Evolutionary conservation across 2,888 invertebrate genomes (phyloP).

Genomic region (Drosophila kanekoi): DNA sequence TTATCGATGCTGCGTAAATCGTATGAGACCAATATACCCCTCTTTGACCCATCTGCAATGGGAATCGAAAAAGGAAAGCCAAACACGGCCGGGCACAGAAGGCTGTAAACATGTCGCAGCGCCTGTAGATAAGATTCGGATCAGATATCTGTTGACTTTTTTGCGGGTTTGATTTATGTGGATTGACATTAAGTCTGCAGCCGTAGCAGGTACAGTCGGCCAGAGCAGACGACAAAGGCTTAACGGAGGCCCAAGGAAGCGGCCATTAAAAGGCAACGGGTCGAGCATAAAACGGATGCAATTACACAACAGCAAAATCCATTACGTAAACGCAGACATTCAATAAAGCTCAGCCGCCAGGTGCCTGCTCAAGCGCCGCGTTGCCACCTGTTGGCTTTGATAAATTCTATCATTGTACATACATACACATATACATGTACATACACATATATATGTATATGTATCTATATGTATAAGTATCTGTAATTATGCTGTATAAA

Average conservation of each 20-base stretch:
- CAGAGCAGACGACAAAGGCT: conserved; percentile 26
- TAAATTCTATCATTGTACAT: neutral
- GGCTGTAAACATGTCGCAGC: conserved; percentile 39
- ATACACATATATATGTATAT: neutral
- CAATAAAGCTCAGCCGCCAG: conserved; percentile 57
- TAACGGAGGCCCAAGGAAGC: conserved; percentile 1
- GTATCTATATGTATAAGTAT: neutral
- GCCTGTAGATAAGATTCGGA: conserved; percentile 42
- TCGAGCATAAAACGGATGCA: conserved; percentile 60
- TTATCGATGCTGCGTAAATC: too few species aligned
- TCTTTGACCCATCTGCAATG: neutral
- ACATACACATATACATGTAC: neutral
- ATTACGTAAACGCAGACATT: conserved; percentile 56
- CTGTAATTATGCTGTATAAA: neutral
- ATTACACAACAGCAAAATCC: conserved; percentile 58
- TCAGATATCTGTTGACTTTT: conserved; percentile 20
- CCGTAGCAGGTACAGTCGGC: neutral
- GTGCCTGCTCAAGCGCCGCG: neutral
- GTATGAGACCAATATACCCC: too few species aligned
- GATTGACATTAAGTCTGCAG: conserved; percentile 30
- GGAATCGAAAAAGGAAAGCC: neutral
- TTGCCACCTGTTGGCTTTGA: conserved; percentile 60
- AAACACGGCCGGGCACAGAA: conserved; percentile 23
- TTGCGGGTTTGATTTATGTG: conserved; percentile 42
- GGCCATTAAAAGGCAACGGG: conserved; percentile 33